Evolutionary conservation across 1,140 invertebrate genomes (phyloP), one percentile per base, ranked within the genome.

Genomic region (Nebria ingens): DNA sequence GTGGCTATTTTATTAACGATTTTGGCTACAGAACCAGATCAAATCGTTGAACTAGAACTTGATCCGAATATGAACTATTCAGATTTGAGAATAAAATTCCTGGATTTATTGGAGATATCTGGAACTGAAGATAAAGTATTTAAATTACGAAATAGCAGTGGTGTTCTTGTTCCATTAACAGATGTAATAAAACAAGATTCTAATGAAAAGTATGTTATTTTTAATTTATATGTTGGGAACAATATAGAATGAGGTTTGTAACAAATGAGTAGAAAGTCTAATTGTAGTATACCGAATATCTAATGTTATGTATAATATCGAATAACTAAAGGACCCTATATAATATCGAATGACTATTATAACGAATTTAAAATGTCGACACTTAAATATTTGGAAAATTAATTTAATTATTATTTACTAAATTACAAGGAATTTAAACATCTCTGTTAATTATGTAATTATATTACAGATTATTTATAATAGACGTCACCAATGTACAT

Each of bases 101-200:
- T 63, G 38, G 56, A 60, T 25, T 56, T 63, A 29, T 68, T 66
- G 57, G 55, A 62, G 13, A 57, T 68, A 21, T 38, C 57, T 20
- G 51, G 42, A 13, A 57, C 61, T 21, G 62, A 67, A 20, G 59
- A 65, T 34, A 67, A 67, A 61, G 67, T 70, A 2, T 64, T 70
- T 38, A 70, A 70, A 58, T 53, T 70, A 3, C 50, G 68, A 25
- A 68, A 68, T 52, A 61, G 58, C 34, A 60, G 67, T 56, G 54
- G 58, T 38, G 55, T 62, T 34, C 54, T 69, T 19, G 57, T 70
- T 12, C 68, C 68, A 17, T 56, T 69, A 29, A 66, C 59, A 38
- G 64, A 69, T 54, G 45, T 70, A 21, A 23, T 67, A 22, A 19
- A 25, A 38, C 29, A 34, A 4, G 40, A 45, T 45, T 45, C 40